A percentile compares a stretch with the other conserved stretches of the same genome.
Conservation (phyloP, 1,140 invertebrate species). For the fruit fly (Drosophila melanogaster) region Release_6_plus_ISO1_MT NT_033779.5:1056501-1057000, state of each 20-base stretch:
- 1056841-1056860: slow-evolving; percentile 54
- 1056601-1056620: slow-evolving; percentile 17
- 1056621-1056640: slow-evolving; percentile 80
- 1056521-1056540: slow-evolving; percentile 69
- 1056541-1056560: slow-evolving; percentile 4
- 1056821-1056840: slow-evolving; percentile 49
- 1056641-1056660: slow-evolving; percentile 76
- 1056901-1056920: slow-evolving; percentile 67
- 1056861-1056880: slow-evolving; percentile 73
- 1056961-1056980: background rate
- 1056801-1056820: slow-evolving; percentile 58
- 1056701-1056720: slow-evolving; percentile 10
- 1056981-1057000: background rate
- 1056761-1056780: slow-evolving; percentile 38
- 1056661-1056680: slow-evolving; percentile 80
- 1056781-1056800: slow-evolving; percentile 41
- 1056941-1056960: slow-evolving; percentile 17
- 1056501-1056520: slow-evolving; percentile 63
- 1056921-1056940: slow-evolving; percentile 21
- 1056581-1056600: slow-evolving; percentile 1
- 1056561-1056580: background rate
- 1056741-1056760: slow-evolving; percentile 14
- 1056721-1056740: slow-evolving; percentile 21
- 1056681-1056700: slow-evolving; percentile 33
- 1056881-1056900: slow-evolving; percentile 17